Percentiles rank a stretch among this genome's conserved stretches.
Conservation (phyloP, 2,888 invertebrate genomes). For the Euzophera pinguis region DNA sequence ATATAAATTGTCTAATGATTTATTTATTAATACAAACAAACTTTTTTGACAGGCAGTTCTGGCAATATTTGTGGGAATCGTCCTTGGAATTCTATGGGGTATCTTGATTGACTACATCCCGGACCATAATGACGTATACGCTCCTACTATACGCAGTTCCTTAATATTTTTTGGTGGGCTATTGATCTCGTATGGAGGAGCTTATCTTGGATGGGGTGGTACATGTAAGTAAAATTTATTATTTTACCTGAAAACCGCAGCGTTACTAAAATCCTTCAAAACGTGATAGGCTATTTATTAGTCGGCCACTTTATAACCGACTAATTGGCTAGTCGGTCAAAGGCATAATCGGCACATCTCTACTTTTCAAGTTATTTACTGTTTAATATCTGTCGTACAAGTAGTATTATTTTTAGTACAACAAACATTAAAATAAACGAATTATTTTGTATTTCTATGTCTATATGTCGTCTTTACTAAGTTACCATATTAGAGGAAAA, state of each 20-base stretch:
- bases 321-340: too few relatives aligned
- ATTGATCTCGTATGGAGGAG: slow-evolving; percentile 53
- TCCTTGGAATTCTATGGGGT: slow-evolving; percentile 62
- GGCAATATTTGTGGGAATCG: slow-evolving; percentile 62
- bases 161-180: slow-evolving; percentile 61
- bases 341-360: too few relatives aligned
- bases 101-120: slow-evolving; percentile 58
- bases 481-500: too few relatives aligned
- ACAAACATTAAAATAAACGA: too few relatives aligned
- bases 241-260: not conserved
- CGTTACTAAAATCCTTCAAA: too few relatives aligned
- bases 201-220: slow-evolving; percentile 66
- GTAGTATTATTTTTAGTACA: too few relatives aligned
- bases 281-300: too few relatives aligned
- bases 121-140: slow-evolving; percentile 59
- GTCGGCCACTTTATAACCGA: too few relatives aligned
- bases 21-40: slow-evolving; percentile 21
- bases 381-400: too few relatives aligned
- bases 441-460: too few relatives aligned
- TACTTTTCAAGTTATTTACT: too few relatives aligned
- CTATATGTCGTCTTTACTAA: too few relatives aligned
- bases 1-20: slow-evolving; percentile 13
- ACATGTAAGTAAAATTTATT: slow-evolving; percentile 48
- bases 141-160: slow-evolving; percentile 60
- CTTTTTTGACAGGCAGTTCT: slow-evolving; percentile 51